Evolutionary conservation across 2,888 invertebrate genomes (phyloP).

Genomic region (Monochamus alternatus): DNA sequence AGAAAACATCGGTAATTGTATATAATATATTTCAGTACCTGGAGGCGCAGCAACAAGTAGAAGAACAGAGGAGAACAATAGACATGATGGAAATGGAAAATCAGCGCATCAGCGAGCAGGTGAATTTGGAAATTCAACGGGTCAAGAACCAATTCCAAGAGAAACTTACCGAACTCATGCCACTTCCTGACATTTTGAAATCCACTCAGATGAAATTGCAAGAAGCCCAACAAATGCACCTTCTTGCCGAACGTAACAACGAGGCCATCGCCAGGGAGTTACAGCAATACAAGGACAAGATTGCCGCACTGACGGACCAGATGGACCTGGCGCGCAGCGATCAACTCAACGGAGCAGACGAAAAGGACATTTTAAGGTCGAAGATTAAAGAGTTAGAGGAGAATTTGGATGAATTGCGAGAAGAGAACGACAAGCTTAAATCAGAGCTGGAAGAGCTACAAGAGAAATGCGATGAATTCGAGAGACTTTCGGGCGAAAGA

Average conservation of each 20-base stretch:
- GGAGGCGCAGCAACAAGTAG: conserved; percentile 80
- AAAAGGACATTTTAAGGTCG: conserved; percentile 66
- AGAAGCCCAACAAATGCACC: conserved; percentile 80
- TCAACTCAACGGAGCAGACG: conserved; percentile 71
- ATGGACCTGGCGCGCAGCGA: conserved; percentile 74
- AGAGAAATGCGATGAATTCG: conserved; percentile 75
- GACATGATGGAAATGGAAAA: conserved; percentile 83
- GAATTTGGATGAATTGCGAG: conserved; percentile 64
- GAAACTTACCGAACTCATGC: conserved; percentile 80
- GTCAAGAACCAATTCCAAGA: conserved; percentile 84
- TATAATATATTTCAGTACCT: conserved; percentile 69
- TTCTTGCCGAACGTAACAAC: conserved; percentile 78
- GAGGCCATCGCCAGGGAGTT: conserved; percentile 79
- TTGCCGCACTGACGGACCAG: conserved; percentile 69
- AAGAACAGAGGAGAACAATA: conserved; percentile 80
- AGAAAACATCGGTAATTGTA: too few relatives aligned
- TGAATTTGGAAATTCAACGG: conserved; percentile 80
- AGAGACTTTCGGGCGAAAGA: conserved; percentile 79
- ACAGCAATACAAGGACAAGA: conserved; percentile 73
- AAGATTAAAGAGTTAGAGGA: conserved; percentile 65
- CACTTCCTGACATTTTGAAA: conserved; percentile 80
- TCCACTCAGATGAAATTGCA: conserved; percentile 79
- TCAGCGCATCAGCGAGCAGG: conserved; percentile 80
- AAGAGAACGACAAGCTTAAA: conserved; percentile 63
- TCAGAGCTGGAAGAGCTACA: conserved; percentile 72